phyloP scores from a whole-genome alignment of 2,888 invertebrate genomes.

The Mythimna pallens region DNA sequence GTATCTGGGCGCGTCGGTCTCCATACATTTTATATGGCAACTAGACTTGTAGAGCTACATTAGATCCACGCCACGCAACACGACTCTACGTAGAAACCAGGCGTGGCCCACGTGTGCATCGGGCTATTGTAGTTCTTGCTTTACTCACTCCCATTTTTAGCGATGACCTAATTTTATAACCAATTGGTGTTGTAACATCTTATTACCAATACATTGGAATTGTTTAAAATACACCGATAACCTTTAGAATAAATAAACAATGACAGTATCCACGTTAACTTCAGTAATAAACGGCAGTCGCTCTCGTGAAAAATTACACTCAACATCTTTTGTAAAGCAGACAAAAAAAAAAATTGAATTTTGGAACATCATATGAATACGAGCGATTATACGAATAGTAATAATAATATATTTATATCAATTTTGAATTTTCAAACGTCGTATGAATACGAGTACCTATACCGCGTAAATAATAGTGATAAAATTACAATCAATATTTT shows the following conservation, averaged over 20 bases:
- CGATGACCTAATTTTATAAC: constrained; percentile 69
- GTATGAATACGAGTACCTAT: neutral
- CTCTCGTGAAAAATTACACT: constrained; percentile 65
- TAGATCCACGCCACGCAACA: too few relatives aligned
- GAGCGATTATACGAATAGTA: too few relatives aligned
- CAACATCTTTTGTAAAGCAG: constrained; percentile 58
- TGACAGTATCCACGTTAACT: constrained; percentile 44
- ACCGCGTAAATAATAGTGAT: neutral
- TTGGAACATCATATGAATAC: neutral
- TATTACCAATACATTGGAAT: constrained; percentile 52
- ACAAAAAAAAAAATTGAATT: constrained; percentile 25
- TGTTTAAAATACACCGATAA: constrained; percentile 72
- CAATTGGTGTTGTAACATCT: constrained; percentile 30
- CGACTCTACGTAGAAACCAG: too few relatives aligned
- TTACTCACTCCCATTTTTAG: constrained; percentile 60
- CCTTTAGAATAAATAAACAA: constrained; percentile 70
- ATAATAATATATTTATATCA: too few relatives aligned
- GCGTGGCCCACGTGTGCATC: too few relatives aligned
- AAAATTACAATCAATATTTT: constrained; percentile 39
- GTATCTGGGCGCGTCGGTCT: too few relatives aligned
- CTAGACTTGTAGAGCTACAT: too few relatives aligned
- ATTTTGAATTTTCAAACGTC: too few relatives aligned
- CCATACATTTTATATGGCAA: too few relatives aligned
- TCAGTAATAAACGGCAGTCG: constrained; percentile 60
- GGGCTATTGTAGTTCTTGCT: neutral